A percentile compares a stretch with the other conserved stretches of the same genome.
phyloP scores from a whole-genome alignment of 2,888 invertebrate species.

The Amiota communis region DNA sequence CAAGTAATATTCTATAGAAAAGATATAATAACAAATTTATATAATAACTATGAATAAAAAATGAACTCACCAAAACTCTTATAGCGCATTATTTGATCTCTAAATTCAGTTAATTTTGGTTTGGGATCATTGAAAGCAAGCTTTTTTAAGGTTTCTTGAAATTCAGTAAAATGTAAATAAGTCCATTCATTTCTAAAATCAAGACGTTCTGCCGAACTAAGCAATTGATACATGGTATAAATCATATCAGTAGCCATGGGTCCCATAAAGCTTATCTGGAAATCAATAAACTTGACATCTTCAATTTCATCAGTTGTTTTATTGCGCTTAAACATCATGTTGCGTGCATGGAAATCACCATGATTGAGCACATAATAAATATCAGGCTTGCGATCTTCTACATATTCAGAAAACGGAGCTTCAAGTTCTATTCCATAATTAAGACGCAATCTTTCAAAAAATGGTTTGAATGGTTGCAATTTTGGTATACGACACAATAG shows the following conservation, averaged over 20 bases:
- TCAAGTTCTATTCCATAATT: conserved; percentile 1
- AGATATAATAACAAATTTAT: no score
- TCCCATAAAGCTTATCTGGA: conserved; percentile 54
- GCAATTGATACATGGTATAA: conserved; percentile 53
- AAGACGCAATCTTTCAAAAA: conserved; percentile 38
- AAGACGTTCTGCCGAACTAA: conserved; percentile 45
- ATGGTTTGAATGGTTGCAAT: conserved; percentile 40
- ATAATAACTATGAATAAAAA: not conserved
- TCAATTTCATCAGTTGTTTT: conserved; percentile 31
- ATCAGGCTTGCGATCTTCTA: conserved; percentile 39
- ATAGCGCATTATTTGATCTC: conserved; percentile 48
- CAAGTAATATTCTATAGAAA: conserved; percentile 34
- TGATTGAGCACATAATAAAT: conserved; percentile 57
- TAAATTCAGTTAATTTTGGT: conserved; percentile 49
- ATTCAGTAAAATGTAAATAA: conserved; percentile 52
- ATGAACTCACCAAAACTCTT: conserved; percentile 47
- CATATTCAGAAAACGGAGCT: conserved; percentile 37
- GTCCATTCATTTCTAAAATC: conserved; percentile 49
- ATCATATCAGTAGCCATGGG: conserved; percentile 53
- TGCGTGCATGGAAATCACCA: conserved; percentile 59
- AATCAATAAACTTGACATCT: conserved; percentile 60
- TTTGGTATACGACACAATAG: conserved; percentile 31
- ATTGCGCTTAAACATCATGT: conserved; percentile 58
- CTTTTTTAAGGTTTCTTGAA: conserved; percentile 49
- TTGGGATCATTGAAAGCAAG: conserved; percentile 49